Conservation (phyloP, 2,113 vertebrate genomes). For the Athene noctua region DNA sequence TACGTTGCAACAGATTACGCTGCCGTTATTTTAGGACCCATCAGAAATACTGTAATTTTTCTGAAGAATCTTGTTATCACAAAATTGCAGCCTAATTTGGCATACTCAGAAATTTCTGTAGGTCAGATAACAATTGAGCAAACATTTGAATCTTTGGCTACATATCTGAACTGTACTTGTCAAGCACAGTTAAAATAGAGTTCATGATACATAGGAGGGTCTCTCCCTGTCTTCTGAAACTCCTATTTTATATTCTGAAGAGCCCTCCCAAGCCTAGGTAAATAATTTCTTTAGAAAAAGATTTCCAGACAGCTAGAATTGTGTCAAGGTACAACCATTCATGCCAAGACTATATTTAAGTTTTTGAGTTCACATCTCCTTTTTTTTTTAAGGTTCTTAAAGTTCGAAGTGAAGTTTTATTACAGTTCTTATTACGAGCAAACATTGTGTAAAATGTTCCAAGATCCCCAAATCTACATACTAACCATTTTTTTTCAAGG, state of each 20-base stretch:
- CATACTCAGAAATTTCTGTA: neutral
- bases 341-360: neutral
- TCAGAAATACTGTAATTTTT: slow-evolving; percentile 38
- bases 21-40: slow-evolving; percentile 29
- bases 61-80: slow-evolving; percentile 18
- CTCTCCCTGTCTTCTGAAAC: neutral
- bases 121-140: slow-evolving; percentile 21
- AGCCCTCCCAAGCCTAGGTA: neutral
- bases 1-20: neutral
- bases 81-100: slow-evolving; percentile 26
- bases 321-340: neutral
- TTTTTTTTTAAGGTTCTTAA: neutral
- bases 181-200: neutral
- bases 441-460: neutral
- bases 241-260: neutral
- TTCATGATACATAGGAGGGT: neutral
- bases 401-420: neutral
- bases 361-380: neutral
- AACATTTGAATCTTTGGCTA: neutral
- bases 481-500: neutral
- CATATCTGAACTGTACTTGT: neutral
- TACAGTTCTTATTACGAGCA: neutral
- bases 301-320: neutral
- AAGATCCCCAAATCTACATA: neutral
- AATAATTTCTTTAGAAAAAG: neutral